Evolutionary conservation across 2,113 vertebrate genomes (phyloP).

Genomic region (Strigops habroptila): DNA sequence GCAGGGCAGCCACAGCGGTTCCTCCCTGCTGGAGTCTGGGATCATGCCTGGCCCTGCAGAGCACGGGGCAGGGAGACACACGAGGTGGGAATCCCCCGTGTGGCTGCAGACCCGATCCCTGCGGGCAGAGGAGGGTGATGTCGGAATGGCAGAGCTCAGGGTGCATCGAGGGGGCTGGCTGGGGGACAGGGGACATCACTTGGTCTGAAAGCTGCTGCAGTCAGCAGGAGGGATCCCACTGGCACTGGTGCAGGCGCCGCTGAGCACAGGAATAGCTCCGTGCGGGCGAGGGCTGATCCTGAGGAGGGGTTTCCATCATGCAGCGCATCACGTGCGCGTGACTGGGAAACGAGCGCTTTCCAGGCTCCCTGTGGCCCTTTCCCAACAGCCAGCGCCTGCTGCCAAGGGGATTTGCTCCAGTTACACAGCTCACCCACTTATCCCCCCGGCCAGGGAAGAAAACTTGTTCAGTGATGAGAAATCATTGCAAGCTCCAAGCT

Average conservation of each 20-base stretch:
- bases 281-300: not conserved
- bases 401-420: not conserved
- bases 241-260: not conserved
- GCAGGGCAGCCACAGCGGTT: not conserved
- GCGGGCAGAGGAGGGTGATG: not conserved
- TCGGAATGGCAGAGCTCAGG: not conserved
- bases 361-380: not conserved
- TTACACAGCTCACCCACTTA: not conserved
- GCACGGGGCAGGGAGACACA: too few relatives aligned
- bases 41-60: rapidly evolving
- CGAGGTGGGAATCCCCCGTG: not conserved
- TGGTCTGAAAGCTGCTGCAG: not conserved
- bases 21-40: not conserved
- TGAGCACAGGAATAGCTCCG: not conserved
- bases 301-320: too few relatives aligned
- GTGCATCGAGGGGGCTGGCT: rapidly evolving
- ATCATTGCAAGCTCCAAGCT: not conserved
- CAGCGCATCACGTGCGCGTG: not conserved
- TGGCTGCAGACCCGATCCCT: not conserved
- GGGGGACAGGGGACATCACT: rapidly evolving
- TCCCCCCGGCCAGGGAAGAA: not conserved
- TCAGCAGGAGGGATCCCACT: not conserved
- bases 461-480: not conserved
- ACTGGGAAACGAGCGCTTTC: not conserved
- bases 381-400: not conserved